Evolutionary conservation across 2,888 invertebrate species (phyloP), one percentile per base, ranked within the genome.

Genomic region (Himalopsyche anomala): DNA sequence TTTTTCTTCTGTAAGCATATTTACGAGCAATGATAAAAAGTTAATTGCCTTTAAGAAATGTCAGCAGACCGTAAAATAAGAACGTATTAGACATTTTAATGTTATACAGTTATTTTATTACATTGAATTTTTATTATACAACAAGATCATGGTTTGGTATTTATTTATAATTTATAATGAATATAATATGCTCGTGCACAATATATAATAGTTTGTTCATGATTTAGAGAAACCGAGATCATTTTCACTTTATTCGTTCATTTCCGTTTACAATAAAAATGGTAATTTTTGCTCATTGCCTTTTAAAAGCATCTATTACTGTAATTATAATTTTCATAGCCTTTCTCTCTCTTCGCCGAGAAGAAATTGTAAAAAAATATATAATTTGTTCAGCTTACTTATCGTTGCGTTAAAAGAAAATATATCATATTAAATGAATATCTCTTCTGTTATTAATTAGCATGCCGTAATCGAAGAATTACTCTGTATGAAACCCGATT

Each of bases 181-280:
- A 15, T 15, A 51, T 15, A 2, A 51, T 4, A 4, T 51, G 5
- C 62, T 19, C 19, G 62, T 8, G 19, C 28, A 62, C 28, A 2
- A 62, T 9, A 19, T 62, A 19, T 62, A 62, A 62, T 62, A 28
- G 8, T 62, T n/a, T 51, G 51, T 51, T 51, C 8, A 51, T 15
- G 4, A 3, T 62, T 62, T 62, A 0, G 62, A 19, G 56, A 56
- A 56, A 56, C 56, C 56, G 56, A 56, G 11, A n/a, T 4, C 28
- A 19, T 62, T 62, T 62, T 62, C 62, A 19, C 62, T 62, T 19
- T 62, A 45, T 9, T 9, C 5, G 12, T 6, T 12, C 62, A 15
- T 19, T 62, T 62, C 62, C 62, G 62, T 19, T 62, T 62, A 62
- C 62, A 28, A 62, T 62, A 62, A 28, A 62, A 62, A 62, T 62